phyloP scores from a whole-genome alignment of 1,140 invertebrate species.

The Cydia strobilella region DNA sequence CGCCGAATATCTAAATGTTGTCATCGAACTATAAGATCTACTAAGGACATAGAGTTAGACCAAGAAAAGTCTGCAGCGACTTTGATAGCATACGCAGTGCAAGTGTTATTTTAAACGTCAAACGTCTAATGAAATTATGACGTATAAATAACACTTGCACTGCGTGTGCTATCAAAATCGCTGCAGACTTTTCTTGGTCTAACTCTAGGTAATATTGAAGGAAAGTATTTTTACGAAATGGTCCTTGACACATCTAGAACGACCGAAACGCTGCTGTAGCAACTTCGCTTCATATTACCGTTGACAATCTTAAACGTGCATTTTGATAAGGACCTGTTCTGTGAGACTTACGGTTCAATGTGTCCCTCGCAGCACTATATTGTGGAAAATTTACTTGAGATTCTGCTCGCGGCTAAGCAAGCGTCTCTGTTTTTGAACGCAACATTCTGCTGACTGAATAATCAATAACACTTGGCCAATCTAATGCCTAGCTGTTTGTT shows the following conservation, averaged over 20 bases:
- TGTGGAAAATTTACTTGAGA: slow-evolving; percentile 53
- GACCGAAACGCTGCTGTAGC: slow-evolving; percentile 50
- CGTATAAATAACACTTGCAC: too few relatives aligned
- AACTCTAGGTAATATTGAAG: too few relatives aligned
- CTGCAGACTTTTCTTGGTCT: too few relatives aligned
- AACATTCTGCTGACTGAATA: slow-evolving; percentile 61
- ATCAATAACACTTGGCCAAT: slow-evolving; percentile 51
- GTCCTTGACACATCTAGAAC: slow-evolving; percentile 74
- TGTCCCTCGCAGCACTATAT: slow-evolving; percentile 27
- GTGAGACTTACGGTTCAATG: slow-evolving; percentile 36
- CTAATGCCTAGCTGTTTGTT: slow-evolving; percentile 48
- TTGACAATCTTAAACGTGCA: slow-evolving; percentile 21
- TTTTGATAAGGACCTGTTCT: slow-evolving; percentile 34
- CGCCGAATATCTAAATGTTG: too few relatives aligned
- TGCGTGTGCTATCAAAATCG: too few relatives aligned
- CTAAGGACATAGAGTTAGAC: too few relatives aligned
- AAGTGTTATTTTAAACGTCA: too few relatives aligned
- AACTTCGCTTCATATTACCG: slow-evolving; percentile 49
- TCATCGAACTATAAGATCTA: background rate
- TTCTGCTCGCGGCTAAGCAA: slow-evolving; percentile 60
- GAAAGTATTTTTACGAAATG: slow-evolving; percentile 64
- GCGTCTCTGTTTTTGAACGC: slow-evolving; percentile 57
- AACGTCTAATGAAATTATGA: too few relatives aligned
- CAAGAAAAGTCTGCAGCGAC: too few relatives aligned
- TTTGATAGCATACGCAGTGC: too few relatives aligned